phyloP scores from a whole-genome alignment of 2,888 invertebrate genomes.

The Ethmia dodecea region DNA sequence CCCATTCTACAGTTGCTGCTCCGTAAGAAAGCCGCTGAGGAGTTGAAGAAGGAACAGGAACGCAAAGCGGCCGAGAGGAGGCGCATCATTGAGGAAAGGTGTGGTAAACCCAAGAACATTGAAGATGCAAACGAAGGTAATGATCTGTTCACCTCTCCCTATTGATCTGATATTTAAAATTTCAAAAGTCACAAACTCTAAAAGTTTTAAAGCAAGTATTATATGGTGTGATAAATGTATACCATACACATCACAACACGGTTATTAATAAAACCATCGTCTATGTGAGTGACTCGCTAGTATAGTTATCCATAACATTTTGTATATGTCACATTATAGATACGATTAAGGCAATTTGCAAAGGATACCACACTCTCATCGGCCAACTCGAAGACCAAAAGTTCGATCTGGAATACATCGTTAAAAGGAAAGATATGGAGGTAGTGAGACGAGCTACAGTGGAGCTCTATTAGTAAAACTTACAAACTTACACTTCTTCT shows the following conservation, averaged over 20 bases:
- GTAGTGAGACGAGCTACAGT: constrained; percentile 80
- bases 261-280: constrained; percentile 22
- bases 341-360: constrained; percentile 84
- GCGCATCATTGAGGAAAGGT: constrained; percentile 97
- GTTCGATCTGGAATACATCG: constrained; percentile 98
- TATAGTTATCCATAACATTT: constrained; percentile 11
- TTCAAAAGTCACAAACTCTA: neutral
- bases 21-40: constrained; percentile 99
- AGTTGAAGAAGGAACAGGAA: constrained; percentile 99
- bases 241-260: constrained; percentile 43
- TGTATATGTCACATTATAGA: constrained; percentile 76
- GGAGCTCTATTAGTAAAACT: constrained; percentile 58
- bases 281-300: constrained; percentile 21
- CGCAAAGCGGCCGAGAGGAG: constrained; percentile 98
- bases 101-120: constrained; percentile 93
- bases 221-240: constrained; percentile 11
- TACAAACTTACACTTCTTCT: constrained; percentile 64
- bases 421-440: constrained; percentile 99
- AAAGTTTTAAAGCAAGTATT: constrained; percentile 6
- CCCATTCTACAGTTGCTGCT: constrained; percentile 95
- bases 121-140: constrained; percentile 97
- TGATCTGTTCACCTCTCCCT: constrained; percentile 8
- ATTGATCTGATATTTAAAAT: neutral
- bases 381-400: constrained; percentile 93
- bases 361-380: constrained; percentile 94